phyloP scores from a whole-genome alignment of 2,888 invertebrate genomes.

The Mesorhabditis spiculigera region DNA sequence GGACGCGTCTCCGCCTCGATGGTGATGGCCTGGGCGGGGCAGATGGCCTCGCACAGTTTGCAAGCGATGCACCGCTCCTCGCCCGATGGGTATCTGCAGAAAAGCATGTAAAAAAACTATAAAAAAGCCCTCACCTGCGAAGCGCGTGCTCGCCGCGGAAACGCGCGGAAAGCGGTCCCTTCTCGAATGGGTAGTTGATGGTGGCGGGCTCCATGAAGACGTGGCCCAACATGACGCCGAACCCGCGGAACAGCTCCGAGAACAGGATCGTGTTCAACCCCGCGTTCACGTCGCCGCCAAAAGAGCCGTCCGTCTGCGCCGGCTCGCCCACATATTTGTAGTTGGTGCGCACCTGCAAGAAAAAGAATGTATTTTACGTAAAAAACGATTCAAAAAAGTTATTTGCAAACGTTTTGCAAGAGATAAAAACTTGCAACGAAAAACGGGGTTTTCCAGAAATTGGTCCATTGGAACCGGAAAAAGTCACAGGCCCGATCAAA shows the following conservation, averaged over 20 bases:
- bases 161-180: constrained; percentile 92
- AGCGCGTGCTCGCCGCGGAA: constrained; percentile 94
- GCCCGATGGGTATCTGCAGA: constrained; percentile 80
- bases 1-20: constrained; percentile 96
- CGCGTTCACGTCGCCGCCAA: constrained; percentile 48
- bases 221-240: constrained; percentile 56
- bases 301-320: constrained; percentile 47
- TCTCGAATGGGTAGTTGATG: constrained; percentile 99
- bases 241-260: constrained; percentile 53
- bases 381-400: too few relatives aligned
- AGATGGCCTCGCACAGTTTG: constrained; percentile 97
- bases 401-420: too few relatives aligned
- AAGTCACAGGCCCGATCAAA: too few relatives aligned
- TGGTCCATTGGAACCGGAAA: too few relatives aligned
- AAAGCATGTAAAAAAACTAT: neutral
- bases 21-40: constrained; percentile 98
- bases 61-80: constrained; percentile 99
- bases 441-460: too few relatives aligned
- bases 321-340: constrained; percentile 51
- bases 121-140: constrained; percentile 60
- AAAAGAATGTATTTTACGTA: too few relatives aligned
- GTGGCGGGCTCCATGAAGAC: constrained; percentile 92
- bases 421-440: too few relatives aligned
- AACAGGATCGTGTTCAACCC: constrained; percentile 50
- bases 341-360: constrained; percentile 26